Conservation (phyloP, 2,797 vertebrate species). For the Pseudotriccus pelzelni region DNA sequence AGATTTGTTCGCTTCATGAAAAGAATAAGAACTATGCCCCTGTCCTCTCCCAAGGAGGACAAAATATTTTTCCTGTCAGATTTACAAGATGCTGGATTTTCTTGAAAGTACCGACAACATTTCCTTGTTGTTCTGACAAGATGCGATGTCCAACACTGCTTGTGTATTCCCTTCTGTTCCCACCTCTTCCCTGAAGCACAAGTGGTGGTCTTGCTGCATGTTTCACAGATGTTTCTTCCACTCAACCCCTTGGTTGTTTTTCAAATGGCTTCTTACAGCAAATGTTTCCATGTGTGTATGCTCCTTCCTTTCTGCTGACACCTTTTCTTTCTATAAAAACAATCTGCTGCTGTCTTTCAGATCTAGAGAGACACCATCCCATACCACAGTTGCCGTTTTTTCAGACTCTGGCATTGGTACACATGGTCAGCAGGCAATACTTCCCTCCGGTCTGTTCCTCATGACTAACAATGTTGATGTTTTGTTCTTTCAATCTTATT, state of each 20-base stretch:
- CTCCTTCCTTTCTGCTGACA: slow-evolving; percentile 71
- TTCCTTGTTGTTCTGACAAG: slow-evolving; percentile 63
- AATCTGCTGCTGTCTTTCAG: slow-evolving; percentile 75
- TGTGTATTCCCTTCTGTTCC: slow-evolving; percentile 57
- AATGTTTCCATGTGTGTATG: slow-evolving; percentile 73
- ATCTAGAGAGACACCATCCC: slow-evolving; percentile 60
- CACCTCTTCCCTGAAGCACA: slow-evolving; percentile 57
- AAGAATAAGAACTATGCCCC: neutral
- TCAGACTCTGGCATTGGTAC: slow-evolving; percentile 63
- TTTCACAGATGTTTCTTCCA: slow-evolving; percentile 76
- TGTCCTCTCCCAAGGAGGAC: neutral
- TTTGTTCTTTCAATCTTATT: slow-evolving; percentile 73
- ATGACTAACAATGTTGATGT: slow-evolving; percentile 70
- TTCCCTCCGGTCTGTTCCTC: slow-evolving; percentile 67
- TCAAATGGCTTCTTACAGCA: slow-evolving; percentile 70
- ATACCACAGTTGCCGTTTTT: slow-evolving; percentile 70
- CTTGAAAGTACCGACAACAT: slow-evolving; percentile 5
- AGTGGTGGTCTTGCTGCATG: slow-evolving; percentile 75
- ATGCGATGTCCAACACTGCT: slow-evolving; percentile 65
- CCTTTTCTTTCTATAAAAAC: slow-evolving; percentile 77
- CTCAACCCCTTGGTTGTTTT: slow-evolving; percentile 68
- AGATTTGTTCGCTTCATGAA: neutral
- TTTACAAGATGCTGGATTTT: slow-evolving; percentile 48
- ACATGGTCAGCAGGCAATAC: slow-evolving; percentile 66
- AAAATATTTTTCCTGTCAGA: neutral